Conservation (phyloP, 2,113 vertebrate genomes). For the Myotis lucifugus region DNA sequence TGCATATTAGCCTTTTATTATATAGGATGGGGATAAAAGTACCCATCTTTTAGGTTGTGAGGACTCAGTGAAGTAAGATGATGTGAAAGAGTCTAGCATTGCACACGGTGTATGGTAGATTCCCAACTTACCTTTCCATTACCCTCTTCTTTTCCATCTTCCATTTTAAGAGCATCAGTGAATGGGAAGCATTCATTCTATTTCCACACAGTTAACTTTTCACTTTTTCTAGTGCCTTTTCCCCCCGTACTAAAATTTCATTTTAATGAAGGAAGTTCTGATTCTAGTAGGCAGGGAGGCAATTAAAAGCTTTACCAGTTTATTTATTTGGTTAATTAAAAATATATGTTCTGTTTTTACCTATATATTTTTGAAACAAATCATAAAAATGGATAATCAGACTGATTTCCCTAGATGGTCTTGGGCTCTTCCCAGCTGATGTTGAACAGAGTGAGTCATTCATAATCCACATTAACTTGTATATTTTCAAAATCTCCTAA, state of each 20-base stretch:
- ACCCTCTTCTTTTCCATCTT: background rate
- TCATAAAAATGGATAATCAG: background rate
- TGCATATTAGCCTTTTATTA: no score
- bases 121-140: background rate
- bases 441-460: constrained; percentile 12
- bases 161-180: background rate
- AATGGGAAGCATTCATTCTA: background rate
- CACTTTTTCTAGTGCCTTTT: background rate
- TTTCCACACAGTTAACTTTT: background rate
- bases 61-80: background rate
- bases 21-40: background rate
- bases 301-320: background rate
- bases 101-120: fast-evolving
- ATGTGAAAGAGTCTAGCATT: background rate
- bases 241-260: background rate
- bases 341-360: background rate
- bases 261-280: constrained; percentile 2
- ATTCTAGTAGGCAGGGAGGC: background rate
- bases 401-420: background rate
- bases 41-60: background rate
- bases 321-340: background rate
- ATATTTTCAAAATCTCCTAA: constrained; percentile 37
- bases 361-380: background rate
- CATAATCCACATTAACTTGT: background rate
- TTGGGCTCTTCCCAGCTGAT: background rate